phyloP scores from a whole-genome alignment of 2,797 vertebrate genomes.

The Xiphorhynchus erythropygius region DNA sequence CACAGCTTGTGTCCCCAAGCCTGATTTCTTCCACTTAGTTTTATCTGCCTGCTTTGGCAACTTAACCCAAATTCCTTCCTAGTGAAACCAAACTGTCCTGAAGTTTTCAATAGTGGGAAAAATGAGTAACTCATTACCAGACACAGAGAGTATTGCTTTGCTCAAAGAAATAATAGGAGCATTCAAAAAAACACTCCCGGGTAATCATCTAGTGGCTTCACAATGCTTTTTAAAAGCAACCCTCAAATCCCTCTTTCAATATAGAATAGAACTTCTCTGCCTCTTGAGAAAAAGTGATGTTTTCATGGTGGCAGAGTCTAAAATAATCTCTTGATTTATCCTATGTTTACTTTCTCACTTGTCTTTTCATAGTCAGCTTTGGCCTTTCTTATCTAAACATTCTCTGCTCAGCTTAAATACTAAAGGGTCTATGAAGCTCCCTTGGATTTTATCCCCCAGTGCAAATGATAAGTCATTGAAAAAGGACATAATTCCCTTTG shows the following conservation, averaged over 20 bases:
- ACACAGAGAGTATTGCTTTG: neutral
- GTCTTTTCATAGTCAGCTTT: neutral
- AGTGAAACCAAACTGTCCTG: neutral
- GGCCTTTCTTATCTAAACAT: constrained; percentile 21
- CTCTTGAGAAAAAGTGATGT: neutral
- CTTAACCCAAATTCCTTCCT: neutral
- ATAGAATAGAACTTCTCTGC: neutral
- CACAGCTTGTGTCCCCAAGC: fast-evolving
- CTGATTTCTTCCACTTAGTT: neutral
- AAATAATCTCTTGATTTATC: neutral
- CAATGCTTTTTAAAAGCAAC: neutral
- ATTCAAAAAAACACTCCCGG: neutral
- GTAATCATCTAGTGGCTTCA: neutral
- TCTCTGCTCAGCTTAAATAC: neutral
- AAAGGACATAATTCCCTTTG: neutral
- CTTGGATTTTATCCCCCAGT: neutral
- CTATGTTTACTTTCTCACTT: neutral
- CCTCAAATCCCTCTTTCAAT: neutral
- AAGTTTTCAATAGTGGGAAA: neutral
- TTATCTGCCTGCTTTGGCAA: neutral
- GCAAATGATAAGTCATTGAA: neutral
- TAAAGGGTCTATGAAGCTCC: neutral
- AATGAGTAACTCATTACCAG: neutral
- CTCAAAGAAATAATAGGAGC: neutral
- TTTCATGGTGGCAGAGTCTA: neutral